phyloP scores from a whole-genome alignment of 2,888 invertebrate species.

The Xestoiulus laeticollis region DNA sequence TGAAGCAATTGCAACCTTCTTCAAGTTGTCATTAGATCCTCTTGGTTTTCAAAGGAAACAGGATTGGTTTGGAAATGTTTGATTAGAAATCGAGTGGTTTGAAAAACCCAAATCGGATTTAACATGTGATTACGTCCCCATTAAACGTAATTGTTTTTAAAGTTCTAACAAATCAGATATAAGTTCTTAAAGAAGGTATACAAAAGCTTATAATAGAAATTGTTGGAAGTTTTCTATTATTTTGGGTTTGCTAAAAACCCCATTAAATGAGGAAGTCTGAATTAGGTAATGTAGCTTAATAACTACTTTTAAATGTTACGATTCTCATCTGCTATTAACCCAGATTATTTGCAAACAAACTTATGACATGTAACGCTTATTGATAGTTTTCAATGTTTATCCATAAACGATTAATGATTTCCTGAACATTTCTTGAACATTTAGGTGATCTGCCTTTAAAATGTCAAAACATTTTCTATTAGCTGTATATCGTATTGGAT shows the following conservation, averaged over 20 bases:
- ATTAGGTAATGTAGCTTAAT: neutral
- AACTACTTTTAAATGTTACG: neutral
- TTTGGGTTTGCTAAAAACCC: neutral
- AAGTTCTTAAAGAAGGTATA: neutral
- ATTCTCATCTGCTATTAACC: neutral
- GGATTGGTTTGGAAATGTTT: neutral
- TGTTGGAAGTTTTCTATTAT: neutral
- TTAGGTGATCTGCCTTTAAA: neutral
- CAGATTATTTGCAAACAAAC: neutral
- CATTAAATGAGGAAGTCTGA: neutral
- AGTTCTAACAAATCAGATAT: neutral
- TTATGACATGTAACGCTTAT: neutral
- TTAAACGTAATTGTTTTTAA: neutral
- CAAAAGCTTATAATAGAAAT: neutral
- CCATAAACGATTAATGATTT: neutral
- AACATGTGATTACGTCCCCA: neutral
- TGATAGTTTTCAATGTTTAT: neutral
- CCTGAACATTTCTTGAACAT: neutral
- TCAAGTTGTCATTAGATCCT: neutral
- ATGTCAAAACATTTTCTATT: no score
- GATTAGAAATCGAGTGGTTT: neutral
- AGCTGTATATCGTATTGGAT: no score
- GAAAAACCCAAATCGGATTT: neutral
- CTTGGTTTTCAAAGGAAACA: constrained; percentile 10
- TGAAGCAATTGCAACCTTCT: neutral